phyloP scores from a whole-genome alignment of 2,113 vertebrate species.

The Pollimyrus isidori region DNA sequence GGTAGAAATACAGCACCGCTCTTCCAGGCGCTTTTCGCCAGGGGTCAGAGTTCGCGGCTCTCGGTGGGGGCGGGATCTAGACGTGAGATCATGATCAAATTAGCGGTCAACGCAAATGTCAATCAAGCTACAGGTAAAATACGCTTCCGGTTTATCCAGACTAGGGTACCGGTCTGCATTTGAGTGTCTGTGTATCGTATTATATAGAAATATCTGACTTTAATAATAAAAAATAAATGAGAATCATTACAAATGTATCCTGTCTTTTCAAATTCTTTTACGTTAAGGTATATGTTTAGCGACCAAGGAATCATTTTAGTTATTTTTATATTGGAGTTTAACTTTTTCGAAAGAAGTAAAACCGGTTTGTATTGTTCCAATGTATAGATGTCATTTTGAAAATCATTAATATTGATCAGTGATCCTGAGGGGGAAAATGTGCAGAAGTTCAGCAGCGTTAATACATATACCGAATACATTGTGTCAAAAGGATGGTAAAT shows the following conservation, averaged over 20 bases:
- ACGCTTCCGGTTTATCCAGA: background rate
- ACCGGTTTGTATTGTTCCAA: background rate
- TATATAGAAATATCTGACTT: background rate
- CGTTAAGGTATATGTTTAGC: background rate
- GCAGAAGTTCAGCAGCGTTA: background rate
- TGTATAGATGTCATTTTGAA: background rate
- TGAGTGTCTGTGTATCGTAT: background rate
- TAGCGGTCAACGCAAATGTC: background rate
- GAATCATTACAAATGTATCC: background rate
- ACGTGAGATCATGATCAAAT: background rate
- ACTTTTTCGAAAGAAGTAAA: background rate
- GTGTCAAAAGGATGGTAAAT: background rate
- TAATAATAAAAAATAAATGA: background rate
- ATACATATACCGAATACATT: background rate
- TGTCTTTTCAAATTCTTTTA: background rate
- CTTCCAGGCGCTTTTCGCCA: conserved; percentile 29
- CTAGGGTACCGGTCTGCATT: background rate
- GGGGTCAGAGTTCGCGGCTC: conserved; percentile 46
- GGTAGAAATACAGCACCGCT: conserved; percentile 47
- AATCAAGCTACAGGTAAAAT: background rate
- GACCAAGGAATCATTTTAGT: background rate
- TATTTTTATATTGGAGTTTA: background rate
- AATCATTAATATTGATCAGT: background rate
- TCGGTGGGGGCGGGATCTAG: background rate
- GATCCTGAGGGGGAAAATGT: background rate